Evolutionary conservation across 2,797 vertebrate genomes (phyloP), one percentile per base, ranked within the genome.

Genomic region (Gorsachius magnificus): DNA sequence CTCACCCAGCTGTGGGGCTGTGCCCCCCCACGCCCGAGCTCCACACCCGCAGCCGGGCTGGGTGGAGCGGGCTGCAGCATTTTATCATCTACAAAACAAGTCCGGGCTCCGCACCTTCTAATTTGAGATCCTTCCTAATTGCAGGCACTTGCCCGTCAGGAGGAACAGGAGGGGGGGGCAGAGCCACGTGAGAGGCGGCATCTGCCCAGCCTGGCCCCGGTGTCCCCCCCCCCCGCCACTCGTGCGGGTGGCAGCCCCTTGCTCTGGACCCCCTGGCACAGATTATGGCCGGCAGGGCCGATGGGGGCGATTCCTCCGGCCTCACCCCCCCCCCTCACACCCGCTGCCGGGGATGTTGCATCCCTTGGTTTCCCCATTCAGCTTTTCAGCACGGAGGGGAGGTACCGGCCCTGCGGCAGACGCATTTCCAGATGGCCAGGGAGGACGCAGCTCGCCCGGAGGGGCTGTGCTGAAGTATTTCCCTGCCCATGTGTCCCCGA

Each of bases 121-220:
- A 95, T 95, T 96, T 93, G 72, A 80, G 89, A 90, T 65, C 31
- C n/a, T 48, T 79, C 80, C 56, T 83, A 88, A 95, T 85, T 90
- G 83, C 88, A 93, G 65, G 61, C 83, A 68, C 58, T n/a, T 51
- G 63, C 79, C 78, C 68, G 5, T 36, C 58, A 1, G 76, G 50
- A 90, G 91, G 17, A 91, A 57, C 65, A 43, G 53, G 70, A 71
- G 61, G 1, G 1, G 31, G 1, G n/a, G 36, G 43, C 38, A 50
- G 77, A 86, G n/a, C n/a, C 56, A 10, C 0, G 0, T 57, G 13
- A 38, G 50, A 72, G 57, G 74, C 1, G 15, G 53, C 4, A 21
- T 38, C 60, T 31, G 46, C 31, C 64, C 50, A 16, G 36, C 63
- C 33, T 5, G 14, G 51, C 29, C 28, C 21, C 1, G 2, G 24